A percentile compares a stretch with the other conserved stretches of the same genome.
phyloP scores from a whole-genome alignment of 2,797 vertebrate species.

The Coilia nasus region DNA sequence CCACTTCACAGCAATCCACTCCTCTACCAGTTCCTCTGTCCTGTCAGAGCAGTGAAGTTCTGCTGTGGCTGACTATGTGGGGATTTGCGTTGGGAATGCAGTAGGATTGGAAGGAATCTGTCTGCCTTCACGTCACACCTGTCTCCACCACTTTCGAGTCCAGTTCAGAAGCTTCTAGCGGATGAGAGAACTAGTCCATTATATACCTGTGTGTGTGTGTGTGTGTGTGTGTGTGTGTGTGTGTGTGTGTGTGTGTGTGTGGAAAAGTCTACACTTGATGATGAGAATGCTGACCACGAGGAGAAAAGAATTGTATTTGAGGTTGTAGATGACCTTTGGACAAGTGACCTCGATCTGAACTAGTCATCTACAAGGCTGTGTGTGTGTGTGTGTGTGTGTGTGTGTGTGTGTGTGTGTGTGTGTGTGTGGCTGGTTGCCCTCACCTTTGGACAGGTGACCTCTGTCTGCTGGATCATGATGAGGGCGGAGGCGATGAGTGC shows the following conservation, averaged over 20 bases:
- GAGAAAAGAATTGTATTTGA: not conserved
- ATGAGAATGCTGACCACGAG: not conserved
- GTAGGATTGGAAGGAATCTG: not conserved
- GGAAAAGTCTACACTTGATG: not conserved
- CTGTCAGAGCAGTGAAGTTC: not conserved
- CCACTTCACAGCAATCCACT: not conserved
- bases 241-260: not conserved
- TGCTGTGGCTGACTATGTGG: not conserved
- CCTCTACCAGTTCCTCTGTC: not conserved
- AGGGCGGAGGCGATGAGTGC: conserved; percentile 96
- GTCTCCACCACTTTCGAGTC: not conserved
- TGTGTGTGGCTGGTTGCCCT: conserved; percentile 31
- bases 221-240: too few species aligned
- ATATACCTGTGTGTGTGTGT: not conserved
- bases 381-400: too few species aligned
- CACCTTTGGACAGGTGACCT: conserved; percentile 98
- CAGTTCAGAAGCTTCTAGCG: not conserved
- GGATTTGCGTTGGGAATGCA: not conserved
- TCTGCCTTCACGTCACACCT: not conserved
- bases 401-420: too few species aligned
- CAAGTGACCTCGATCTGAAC: too few species aligned
- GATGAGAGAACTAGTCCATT: not conserved
- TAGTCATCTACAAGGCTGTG: too few species aligned
- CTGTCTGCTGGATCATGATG: conserved; percentile 98
- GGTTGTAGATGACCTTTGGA: not conserved